Base-by-base conservation (phyloP, 2,113 vertebrate genomes). In the Erinaceus europaeus region DNA sequence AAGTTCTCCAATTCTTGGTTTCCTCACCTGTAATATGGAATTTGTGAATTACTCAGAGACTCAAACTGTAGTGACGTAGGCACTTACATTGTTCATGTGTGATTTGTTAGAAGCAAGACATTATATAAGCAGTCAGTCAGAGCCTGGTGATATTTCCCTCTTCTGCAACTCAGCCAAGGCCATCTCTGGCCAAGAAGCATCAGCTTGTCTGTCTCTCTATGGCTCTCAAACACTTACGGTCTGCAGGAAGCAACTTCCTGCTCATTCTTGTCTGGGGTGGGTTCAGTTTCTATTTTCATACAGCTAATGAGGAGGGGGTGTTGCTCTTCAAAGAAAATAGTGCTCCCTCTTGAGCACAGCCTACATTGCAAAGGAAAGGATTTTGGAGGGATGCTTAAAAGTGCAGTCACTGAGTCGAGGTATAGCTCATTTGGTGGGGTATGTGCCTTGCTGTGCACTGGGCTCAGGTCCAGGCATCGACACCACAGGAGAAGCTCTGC, bases 61-160 rank as follows among this genome's bases (percentile, higher is more conserved):
- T 81, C 34, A 65, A 78, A 55, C 69, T 81, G 50, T 27, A 90
- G 7, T 78, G 89, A 89, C 23, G 10, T 77, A 79, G 84, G 64
- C 50, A 84, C 78, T 87, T 89, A 72, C 29, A 68, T 65, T 52
- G 36, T 57, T 89, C 84, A 85, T 61, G 84, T 87, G 78, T 90
- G 84, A 90, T 65, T 86, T 42, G 6, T 89, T 94, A 94, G 55
- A 53, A 84, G 61, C 87, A 90, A 71, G 59, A 25, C 34, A 80
- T 91, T 93, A 88, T 73, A 65, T 74, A 78, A 91, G 46, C 12
- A 79, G 71, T 74, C 71, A 90, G 71, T 36, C 52, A 62, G 36
- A 65, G 69, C 59, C 81, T 85, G 65, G 48, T 83, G 89, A 75
- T 13, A 77, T 88, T 94, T 94, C 77, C 93, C 78, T 88, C 61